phyloP scores from a whole-genome alignment of 1,140 invertebrate genomes.

The Brachionus asplanchnoidis region DNA sequence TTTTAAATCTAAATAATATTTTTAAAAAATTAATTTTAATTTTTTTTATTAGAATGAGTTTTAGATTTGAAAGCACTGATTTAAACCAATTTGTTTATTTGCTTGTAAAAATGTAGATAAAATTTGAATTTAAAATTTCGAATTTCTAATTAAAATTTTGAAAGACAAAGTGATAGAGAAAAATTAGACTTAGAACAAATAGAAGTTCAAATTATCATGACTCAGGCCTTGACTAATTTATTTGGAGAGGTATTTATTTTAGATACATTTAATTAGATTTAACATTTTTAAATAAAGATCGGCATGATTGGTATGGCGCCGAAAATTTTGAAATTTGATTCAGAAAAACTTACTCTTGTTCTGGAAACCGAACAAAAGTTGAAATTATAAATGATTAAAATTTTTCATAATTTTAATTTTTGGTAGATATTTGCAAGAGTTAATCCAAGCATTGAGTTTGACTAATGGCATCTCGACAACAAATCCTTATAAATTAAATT shows the following conservation, averaged over 20 bases:
- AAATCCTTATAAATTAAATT: not conserved
- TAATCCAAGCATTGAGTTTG: conserved; percentile 14
- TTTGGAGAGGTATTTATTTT: not conserved
- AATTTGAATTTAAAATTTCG: not conserved
- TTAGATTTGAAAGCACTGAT: not conserved
- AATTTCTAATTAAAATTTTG: not conserved
- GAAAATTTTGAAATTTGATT: conserved; percentile 1
- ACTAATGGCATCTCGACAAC: not conserved
- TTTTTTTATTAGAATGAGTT: not conserved
- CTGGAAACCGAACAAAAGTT: conserved; percentile 1
- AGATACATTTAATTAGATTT: not conserved
- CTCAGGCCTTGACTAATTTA: not conserved
- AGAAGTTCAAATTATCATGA: conserved; percentile 14
- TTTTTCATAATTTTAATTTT: not conserved
- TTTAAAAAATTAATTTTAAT: not conserved
- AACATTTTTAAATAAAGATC: not conserved
- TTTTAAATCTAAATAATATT: too few relatives aligned
- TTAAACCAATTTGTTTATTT: not conserved
- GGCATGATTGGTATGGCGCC: not conserved
- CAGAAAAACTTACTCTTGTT: not conserved
- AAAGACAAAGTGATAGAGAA: not conserved
- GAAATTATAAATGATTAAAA: not conserved
- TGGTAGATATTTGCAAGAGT: not conserved
- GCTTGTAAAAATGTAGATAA: not conserved
- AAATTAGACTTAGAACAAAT: not conserved